These are phyloP conservation scores for Virgularia gustaviana DNA, from an alignment of 92 coral and sea anemone genomes.

Conservation along the genomic window DNA sequence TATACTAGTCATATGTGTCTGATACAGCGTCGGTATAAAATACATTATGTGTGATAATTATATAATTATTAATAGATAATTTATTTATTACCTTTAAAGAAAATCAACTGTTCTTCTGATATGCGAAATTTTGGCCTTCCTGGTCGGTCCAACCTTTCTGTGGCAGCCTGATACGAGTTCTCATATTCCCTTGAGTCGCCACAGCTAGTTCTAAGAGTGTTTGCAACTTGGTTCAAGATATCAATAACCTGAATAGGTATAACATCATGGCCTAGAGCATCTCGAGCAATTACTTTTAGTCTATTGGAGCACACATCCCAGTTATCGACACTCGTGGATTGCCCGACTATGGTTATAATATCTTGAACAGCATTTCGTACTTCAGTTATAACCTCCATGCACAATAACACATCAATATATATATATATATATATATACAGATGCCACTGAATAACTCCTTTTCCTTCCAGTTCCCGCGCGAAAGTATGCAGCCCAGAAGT, in stretches of 20 bases:
- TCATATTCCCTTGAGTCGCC: neutral
- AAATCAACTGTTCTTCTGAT: conserved; percentile 38
- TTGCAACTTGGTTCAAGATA: conserved; percentile 20
- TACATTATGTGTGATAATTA: too few species aligned
- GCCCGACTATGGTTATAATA: neutral
- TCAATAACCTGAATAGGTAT: conserved; percentile 27
- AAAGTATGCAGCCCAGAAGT: too few species aligned
- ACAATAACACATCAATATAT: neutral
- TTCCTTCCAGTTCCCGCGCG: too few species aligned
- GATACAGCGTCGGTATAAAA: too few species aligned
- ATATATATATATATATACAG: neutral
- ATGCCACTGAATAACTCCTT: too few species aligned
- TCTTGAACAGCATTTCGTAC: neutral
- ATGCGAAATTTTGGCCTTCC: conserved; percentile 44
- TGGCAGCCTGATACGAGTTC: neutral
- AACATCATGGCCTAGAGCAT: conserved; percentile 35
- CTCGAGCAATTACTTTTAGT: conserved; percentile 37
- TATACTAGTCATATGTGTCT: too few species aligned
- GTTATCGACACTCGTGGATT: neutral
- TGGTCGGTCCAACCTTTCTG: conserved; percentile 24
- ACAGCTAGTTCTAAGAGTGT: neutral
- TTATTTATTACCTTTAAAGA: conserved; percentile 46
- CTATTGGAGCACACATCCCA: conserved; percentile 12
- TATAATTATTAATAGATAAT: neutral
- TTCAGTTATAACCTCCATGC: too few species aligned